Percentiles rank a stretch among this genome's conserved stretches.
Conservation (phyloP, 2,113 vertebrate genomes). For the Mus pahari region DNA sequence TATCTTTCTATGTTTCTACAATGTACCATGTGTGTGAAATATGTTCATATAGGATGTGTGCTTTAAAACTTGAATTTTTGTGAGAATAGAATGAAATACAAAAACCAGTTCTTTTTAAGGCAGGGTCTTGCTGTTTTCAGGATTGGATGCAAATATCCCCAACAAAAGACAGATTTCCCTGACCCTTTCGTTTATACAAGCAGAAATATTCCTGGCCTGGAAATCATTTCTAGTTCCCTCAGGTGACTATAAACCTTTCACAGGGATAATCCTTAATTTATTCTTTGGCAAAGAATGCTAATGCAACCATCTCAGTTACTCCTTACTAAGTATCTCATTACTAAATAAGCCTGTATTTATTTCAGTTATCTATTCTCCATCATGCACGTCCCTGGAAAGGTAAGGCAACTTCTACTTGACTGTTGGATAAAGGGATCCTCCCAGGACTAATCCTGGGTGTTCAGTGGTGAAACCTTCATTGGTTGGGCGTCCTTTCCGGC, state of each 20-base stretch:
- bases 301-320: background rate
- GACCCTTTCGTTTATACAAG: background rate
- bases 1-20: background rate
- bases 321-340: background rate
- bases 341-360: conserved; percentile 18
- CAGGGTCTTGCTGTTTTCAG: background rate
- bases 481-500: background rate
- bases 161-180: background rate
- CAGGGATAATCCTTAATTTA: background rate
- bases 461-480: background rate
- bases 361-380: background rate
- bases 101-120: background rate
- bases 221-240: background rate
- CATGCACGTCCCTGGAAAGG: background rate
- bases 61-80: background rate
- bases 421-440: too few species aligned
- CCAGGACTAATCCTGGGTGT: background rate
- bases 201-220: background rate
- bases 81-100: background rate
- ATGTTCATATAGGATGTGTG: background rate
- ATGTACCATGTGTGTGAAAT: background rate
- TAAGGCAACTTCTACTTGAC: background rate
- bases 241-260: background rate
- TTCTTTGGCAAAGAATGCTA: background rate
- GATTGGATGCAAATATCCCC: background rate